Evolutionary conservation across 2,113 vertebrate genomes (phyloP).

Genomic region (Scopus umbretta): DNA sequence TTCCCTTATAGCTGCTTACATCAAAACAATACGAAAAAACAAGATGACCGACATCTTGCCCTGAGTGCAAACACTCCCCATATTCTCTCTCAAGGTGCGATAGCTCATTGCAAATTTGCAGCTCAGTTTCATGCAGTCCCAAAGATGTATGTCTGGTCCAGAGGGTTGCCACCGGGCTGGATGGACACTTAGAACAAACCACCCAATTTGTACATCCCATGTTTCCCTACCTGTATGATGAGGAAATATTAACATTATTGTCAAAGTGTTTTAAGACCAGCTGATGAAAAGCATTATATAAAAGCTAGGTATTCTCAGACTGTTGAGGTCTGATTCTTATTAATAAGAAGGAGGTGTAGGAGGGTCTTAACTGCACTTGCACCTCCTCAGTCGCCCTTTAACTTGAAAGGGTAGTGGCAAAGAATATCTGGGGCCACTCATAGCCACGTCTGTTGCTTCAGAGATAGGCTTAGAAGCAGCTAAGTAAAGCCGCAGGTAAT

Average conservation of each 20-base stretch:
- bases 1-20: neutral
- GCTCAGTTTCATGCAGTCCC: neutral
- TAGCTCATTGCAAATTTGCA: neutral
- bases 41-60: neutral
- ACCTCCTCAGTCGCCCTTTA: neutral
- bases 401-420: accelerated
- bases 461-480: neutral
- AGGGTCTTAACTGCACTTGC: neutral
- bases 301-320: neutral
- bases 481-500: neutral
- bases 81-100: neutral
- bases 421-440: neutral
- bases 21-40: neutral
- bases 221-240: neutral
- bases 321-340: neutral
- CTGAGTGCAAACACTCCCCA: neutral
- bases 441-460: neutral
- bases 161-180: neutral
- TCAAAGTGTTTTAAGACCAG: neutral
- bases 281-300: neutral
- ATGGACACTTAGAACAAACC: neutral
- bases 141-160: neutral
- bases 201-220: no score
- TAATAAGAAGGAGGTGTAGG: neutral
- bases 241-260: neutral